A percentile compares a stretch with the other conserved stretches of the same genome.
phyloP scores from a whole-genome alignment of 2,797 vertebrate genomes.

The Sternarchorhynchus goeldii region DNA sequence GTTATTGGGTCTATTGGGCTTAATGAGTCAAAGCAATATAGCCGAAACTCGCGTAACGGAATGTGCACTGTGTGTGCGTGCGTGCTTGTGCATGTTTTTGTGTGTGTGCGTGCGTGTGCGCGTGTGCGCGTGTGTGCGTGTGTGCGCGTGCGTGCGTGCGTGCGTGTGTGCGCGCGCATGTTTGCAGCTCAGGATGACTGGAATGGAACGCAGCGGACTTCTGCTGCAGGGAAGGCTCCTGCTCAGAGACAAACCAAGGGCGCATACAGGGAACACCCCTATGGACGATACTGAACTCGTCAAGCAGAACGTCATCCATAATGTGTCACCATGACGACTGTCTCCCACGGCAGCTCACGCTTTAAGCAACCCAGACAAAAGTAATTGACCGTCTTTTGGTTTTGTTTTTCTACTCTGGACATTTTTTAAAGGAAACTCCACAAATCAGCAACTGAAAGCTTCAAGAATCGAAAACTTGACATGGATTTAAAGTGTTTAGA shows the following conservation, averaged over 20 bases:
- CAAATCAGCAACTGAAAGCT: slow-evolving; percentile 69
- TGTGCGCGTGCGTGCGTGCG: no score
- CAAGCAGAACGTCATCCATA: slow-evolving; percentile 78
- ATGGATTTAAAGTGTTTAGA: slow-evolving; percentile 76
- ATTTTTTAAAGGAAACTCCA: slow-evolving; percentile 68
- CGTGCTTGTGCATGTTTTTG: not conserved
- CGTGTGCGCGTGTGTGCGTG: not conserved
- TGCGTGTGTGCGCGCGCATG: slow-evolving; percentile 19
- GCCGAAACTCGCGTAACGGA: not conserved
- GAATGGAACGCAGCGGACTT: slow-evolving; percentile 86
- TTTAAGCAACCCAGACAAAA: slow-evolving; percentile 95
- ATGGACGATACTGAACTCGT: slow-evolving; percentile 91
- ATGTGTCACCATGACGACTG: slow-evolving; percentile 86
- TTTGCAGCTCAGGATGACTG: slow-evolving; percentile 91
- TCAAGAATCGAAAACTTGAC: slow-evolving; percentile 62
- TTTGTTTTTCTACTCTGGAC: slow-evolving; percentile 82
- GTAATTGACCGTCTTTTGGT: slow-evolving; percentile 93
- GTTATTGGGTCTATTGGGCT: not conserved
- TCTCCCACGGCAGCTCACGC: slow-evolving; percentile 94
- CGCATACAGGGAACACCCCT: slow-evolving; percentile 92
- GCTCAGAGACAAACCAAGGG: slow-evolving; percentile 88
- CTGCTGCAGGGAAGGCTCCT: slow-evolving; percentile 80
- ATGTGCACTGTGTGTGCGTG: slow-evolving; percentile 15
- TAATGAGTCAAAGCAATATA: not conserved
- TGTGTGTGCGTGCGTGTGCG: not conserved